Base-by-base conservation (phyloP, 2,113 vertebrate genomes). In the Cyprinus carpio region DNA sequence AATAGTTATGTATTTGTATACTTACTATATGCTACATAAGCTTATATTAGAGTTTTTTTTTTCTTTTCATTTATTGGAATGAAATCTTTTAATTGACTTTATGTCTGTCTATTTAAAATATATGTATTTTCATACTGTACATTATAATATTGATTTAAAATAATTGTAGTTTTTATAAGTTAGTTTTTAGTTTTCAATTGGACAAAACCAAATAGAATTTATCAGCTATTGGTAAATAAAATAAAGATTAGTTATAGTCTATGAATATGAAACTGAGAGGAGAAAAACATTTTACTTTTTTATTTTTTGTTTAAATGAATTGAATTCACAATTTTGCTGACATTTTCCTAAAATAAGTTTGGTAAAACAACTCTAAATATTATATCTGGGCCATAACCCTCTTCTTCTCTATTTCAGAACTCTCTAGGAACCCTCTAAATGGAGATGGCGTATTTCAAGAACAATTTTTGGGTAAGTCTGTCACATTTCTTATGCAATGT, bases 401-500 rank as follows among this genome's bases (percentile, higher is more conserved):
- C 20, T 62, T 37, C 62, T 87, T 58, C 62, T 88, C 20, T 89
- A 37, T 69, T 31, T 13, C 91, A 95, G 94, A 87, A 90, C 84
- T 72, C 89, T 84, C 71, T 89, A 82, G 91, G 74, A 76, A 49
- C 11, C n/a, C 77, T 80, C 49, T 72, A 86, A 90, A 87, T 74
- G 83, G 92, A 92, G 88, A 95, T 94, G 92, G 91, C 93, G 0
- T 88, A 90, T 88, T 95, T 95, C 90, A 92, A 93, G 89, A 94
- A 92, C 91, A 94, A 93, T 91, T 95, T 95, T 90, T 95, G 94
- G 94, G 94, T 95, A 89, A 94, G 94, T 87, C 3, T 74, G 65
- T 29, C 49, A 2, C 37, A 58, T 64, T 60, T 86, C 23, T 64
- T 72, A 71, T 76, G 31, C 60, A 23, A 23, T 78, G 23, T 7